Conservation (phyloP, 2,888 invertebrate species). For the Eugnorisma glareosa region DNA sequence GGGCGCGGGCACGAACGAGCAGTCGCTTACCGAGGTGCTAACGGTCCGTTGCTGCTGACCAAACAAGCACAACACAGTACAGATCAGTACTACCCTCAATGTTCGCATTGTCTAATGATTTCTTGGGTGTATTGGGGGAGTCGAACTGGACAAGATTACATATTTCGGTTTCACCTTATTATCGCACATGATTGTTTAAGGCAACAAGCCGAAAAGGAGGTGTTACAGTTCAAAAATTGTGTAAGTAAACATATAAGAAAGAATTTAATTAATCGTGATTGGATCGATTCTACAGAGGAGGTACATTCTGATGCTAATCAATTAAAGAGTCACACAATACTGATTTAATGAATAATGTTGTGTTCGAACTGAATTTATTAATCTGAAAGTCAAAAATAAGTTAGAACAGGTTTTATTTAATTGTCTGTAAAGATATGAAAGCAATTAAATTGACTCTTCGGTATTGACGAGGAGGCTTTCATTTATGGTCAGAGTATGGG, state of each 20-base stretch:
- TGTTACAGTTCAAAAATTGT: slow-evolving; percentile 61
- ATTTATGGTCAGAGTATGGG: slow-evolving; percentile 15
- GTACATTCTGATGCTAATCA: slow-evolving; percentile 40
- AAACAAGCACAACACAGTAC: slow-evolving; percentile 90
- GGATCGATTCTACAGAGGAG: slow-evolving; percentile 49
- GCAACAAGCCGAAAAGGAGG: slow-evolving; percentile 63
- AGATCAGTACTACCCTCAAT: slow-evolving; percentile 88
- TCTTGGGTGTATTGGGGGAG: slow-evolving; percentile 75
- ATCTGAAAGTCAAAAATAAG: slow-evolving; percentile 45
- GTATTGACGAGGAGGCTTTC: slow-evolving; percentile 26
- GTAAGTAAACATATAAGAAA: slow-evolving; percentile 62
- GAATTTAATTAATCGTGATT: slow-evolving; percentile 51
- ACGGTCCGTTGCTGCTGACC: slow-evolving; percentile 90
- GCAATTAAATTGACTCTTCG: slow-evolving; percentile 12
- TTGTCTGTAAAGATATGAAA: slow-evolving; percentile 13
- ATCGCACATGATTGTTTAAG: slow-evolving; percentile 69
- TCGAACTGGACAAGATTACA: slow-evolving; percentile 71
- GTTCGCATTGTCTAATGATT: slow-evolving; percentile 80
- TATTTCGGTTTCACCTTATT: slow-evolving; percentile 69
- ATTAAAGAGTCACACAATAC: slow-evolving; percentile 30
- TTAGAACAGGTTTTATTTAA: slow-evolving; percentile 23
- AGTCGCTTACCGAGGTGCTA: slow-evolving; percentile 90
- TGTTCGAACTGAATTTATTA: slow-evolving; percentile 36
- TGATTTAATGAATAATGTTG: slow-evolving; percentile 46
- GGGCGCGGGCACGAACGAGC: slow-evolving; percentile 83